Evolutionary conservation across 92 coral and sea anemone genomes (phyloP).

Genomic region (Plumapathes pennacea): DNA sequence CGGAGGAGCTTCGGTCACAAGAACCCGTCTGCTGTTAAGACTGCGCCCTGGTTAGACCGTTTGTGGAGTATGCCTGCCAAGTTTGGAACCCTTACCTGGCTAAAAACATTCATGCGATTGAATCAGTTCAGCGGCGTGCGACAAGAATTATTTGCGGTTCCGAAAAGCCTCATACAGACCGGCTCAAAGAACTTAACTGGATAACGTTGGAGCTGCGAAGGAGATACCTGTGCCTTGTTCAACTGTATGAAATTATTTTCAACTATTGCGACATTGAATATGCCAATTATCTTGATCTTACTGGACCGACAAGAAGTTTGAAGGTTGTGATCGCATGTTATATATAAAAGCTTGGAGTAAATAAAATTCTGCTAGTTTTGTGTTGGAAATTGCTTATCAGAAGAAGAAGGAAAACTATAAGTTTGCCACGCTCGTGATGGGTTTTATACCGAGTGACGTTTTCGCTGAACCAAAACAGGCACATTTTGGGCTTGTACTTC

Average conservation of each 20-base stretch:
- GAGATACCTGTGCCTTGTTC: conserved; percentile 40
- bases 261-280: conserved; percentile 29
- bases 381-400: no score
- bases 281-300: conserved; percentile 26
- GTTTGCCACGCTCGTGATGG: no score
- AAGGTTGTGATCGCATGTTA: no score
- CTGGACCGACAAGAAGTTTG: no score
- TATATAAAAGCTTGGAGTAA: no score
- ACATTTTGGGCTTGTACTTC: no score
- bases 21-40: background rate
- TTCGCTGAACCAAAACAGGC: no score
- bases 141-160: conserved; percentile 30
- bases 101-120: conserved; percentile 12
- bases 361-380: no score
- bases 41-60: conserved; percentile 35
- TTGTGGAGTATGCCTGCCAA: conserved; percentile 22
- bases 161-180: conserved; percentile 9
- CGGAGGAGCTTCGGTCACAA: conserved; percentile 26
- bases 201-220: conserved; percentile 24
- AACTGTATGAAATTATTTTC: conserved; percentile 19
- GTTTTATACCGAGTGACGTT: no score
- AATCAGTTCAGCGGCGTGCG: conserved; percentile 39
- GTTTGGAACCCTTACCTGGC: conserved; percentile 33
- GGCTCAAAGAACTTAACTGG: conserved; percentile 19
- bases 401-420: no score